Evolutionary conservation across 2,888 invertebrate species (phyloP).

Genomic region (Ectemnius cavifrons): DNA sequence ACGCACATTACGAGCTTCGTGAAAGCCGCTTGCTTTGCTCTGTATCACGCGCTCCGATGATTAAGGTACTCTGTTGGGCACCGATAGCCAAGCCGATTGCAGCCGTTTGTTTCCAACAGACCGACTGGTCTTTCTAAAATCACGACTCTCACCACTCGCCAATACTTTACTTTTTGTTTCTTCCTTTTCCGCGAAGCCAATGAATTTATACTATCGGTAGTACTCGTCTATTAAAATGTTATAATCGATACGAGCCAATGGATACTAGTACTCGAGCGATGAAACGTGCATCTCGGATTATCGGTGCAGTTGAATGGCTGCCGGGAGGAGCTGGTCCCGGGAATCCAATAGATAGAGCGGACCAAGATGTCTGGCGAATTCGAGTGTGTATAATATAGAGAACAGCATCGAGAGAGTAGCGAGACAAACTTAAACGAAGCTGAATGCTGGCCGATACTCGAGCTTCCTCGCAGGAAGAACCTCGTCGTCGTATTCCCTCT

Average conservation of each 20-base stretch:
- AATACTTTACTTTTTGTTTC: background rate
- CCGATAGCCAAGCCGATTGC: slow-evolving; percentile 16
- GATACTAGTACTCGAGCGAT: slow-evolving; percentile 16
- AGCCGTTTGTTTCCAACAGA: slow-evolving; percentile 17
- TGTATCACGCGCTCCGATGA: slow-evolving; percentile 33
- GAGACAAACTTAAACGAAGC: slow-evolving; percentile 11
- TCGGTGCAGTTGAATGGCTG: slow-evolving; percentile 14
- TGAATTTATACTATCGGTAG: too few species aligned
- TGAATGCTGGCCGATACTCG: slow-evolving; percentile 9
- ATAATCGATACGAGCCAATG: background rate
- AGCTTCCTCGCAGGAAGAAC: background rate
- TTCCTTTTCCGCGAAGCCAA: slow-evolving; percentile 2
- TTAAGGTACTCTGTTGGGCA: slow-evolving; percentile 18
- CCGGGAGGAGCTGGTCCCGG: background rate
- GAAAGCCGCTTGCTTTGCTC: slow-evolving; percentile 39
- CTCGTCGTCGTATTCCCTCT: slow-evolving; percentile 13
- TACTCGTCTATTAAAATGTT: background rate
- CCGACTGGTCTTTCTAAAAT: slow-evolving; percentile 34
- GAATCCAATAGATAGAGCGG: background rate
- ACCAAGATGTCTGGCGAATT: slow-evolving; percentile 30
- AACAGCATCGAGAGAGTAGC: background rate
- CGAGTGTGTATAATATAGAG: slow-evolving; percentile 20
- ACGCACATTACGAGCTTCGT: slow-evolving; percentile 23
- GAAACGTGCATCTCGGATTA: slow-evolving; percentile 14
- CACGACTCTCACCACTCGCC: too few species aligned